Conservation (phyloP, 1,140 invertebrate species). For the Drosophila athabasca region DNA sequence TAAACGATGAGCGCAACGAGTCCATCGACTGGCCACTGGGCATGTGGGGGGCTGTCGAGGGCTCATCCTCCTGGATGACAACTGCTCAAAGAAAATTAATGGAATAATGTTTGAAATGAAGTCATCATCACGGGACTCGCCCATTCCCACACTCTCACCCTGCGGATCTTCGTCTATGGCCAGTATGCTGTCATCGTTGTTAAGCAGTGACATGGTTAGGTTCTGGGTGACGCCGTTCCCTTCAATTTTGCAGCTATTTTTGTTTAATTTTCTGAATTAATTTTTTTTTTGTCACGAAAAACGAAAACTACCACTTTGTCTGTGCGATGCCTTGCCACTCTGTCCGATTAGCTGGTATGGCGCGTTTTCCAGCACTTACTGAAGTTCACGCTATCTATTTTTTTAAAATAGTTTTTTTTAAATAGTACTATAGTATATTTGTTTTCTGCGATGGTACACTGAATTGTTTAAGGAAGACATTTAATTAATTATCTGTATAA, state of each 20-base stretch:
- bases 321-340: constrained; percentile 25
- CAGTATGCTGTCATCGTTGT: constrained; percentile 92
- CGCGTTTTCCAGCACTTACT: constrained; percentile 30
- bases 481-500: too few relatives aligned
- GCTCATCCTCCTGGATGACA: constrained; percentile 92
- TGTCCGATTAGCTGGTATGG: constrained; percentile 1
- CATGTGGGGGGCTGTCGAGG: constrained; percentile 84
- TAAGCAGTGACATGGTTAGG: constrained; percentile 80
- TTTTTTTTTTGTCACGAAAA: constrained; percentile 43
- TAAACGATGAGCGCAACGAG: constrained; percentile 94
- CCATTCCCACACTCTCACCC: constrained; percentile 84
- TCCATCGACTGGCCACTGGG: constrained; percentile 93
- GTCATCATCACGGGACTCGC: constrained; percentile 42
- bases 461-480: too few relatives aligned
- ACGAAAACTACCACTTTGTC: constrained; percentile 65
- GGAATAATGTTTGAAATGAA: constrained; percentile 9
- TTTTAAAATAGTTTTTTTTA: too few relatives aligned
- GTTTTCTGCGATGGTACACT: too few relatives aligned
- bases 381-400: constrained; percentile 13
- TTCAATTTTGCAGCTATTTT: not conserved
- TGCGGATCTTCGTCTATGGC: constrained; percentile 95
- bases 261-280: not conserved
- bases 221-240: not conserved
- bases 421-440: too few relatives aligned
- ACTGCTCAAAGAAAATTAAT: constrained; percentile 84